Percentiles rank a stretch among this genome's conserved stretches.
Conservation (phyloP, 2,888 invertebrate species). For the Plebejus anna region DNA sequence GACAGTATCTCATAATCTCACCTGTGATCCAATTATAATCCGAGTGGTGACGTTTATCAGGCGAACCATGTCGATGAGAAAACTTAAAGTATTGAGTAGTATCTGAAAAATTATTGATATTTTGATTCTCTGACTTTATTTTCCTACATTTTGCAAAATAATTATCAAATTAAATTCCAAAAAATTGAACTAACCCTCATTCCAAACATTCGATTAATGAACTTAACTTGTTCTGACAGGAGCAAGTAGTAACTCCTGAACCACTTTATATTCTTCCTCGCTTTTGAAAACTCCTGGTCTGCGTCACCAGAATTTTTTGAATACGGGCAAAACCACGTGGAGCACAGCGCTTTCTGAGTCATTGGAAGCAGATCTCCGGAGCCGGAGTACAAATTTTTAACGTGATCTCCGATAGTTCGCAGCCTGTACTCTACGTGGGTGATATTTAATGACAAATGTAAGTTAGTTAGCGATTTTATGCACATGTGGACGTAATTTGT, state of each 20-base stretch:
- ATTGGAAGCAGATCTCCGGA: slow-evolving; percentile 22
- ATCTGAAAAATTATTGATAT: slow-evolving; percentile 49
- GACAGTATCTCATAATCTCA: slow-evolving; percentile 35
- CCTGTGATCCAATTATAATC: slow-evolving; percentile 53
- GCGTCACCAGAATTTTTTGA: slow-evolving; percentile 19
- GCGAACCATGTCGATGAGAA: slow-evolving; percentile 61
- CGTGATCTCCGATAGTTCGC: slow-evolving; percentile 48
- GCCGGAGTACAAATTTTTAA: slow-evolving; percentile 45
- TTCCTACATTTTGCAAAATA: too few species aligned
- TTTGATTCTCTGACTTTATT: too few species aligned
- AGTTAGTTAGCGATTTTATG: slow-evolving; percentile 57
- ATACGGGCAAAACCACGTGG: slow-evolving; percentile 10
- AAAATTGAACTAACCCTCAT: slow-evolving; percentile 52
- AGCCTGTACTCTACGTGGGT: slow-evolving; percentile 54
- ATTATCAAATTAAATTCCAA: too few species aligned
- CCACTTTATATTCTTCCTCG: slow-evolving; percentile 43
- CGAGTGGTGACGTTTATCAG: slow-evolving; percentile 56
- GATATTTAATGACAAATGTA: slow-evolving; percentile 58
- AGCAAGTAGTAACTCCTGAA: slow-evolving; percentile 57
- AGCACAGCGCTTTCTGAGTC: neutral
- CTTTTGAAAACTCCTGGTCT: slow-evolving; percentile 22
- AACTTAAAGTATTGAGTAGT: slow-evolving; percentile 55
- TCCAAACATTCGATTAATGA: slow-evolving; percentile 61
- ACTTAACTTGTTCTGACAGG: slow-evolving; percentile 56
- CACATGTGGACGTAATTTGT: slow-evolving; percentile 53